A percentile compares a stretch with the other conserved stretches of the same genome.
These are phyloP conservation scores for Epinephelus fuscoguttatus DNA, from an alignment of 2,113 vertebrate genomes.

Conservation along the genomic window DNA sequence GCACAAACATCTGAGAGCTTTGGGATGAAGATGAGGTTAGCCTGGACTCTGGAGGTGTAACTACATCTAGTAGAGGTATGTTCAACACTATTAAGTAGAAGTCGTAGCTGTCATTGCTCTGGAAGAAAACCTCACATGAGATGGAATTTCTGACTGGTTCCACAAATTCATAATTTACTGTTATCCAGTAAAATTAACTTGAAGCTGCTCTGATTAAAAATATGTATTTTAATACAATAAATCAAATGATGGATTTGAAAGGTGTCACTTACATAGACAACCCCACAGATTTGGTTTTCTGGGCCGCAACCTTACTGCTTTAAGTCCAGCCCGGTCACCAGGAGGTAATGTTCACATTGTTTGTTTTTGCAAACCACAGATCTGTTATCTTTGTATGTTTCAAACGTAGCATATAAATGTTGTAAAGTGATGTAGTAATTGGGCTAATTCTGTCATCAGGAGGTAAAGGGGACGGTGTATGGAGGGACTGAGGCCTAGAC, in stretches of 20 bases:
- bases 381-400: too few species aligned
- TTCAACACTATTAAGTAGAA: neutral
- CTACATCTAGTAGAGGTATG: neutral
- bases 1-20: slow-evolving; percentile 12
- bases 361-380: too few species aligned
- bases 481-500: too few species aligned
- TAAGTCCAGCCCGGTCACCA: too few species aligned
- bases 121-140: neutral
- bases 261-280: too few species aligned
- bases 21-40: neutral
- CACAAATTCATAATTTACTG: neutral
- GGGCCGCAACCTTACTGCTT: neutral
- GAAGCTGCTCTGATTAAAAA: neutral
- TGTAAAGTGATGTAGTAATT: too few species aligned
- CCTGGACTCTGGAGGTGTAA: neutral
- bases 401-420: too few species aligned
- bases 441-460: too few species aligned
- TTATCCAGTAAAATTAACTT: neutral
- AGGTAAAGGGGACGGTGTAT: too few species aligned
- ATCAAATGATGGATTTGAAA: neutral
- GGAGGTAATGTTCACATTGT: too few species aligned
- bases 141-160: neutral
- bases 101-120: slow-evolving; percentile 4
- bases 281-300: neutral
- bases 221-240: neutral